phyloP scores from a whole-genome alignment of 1,140 invertebrate genomes.

The Harlomillsia oculata region DNA sequence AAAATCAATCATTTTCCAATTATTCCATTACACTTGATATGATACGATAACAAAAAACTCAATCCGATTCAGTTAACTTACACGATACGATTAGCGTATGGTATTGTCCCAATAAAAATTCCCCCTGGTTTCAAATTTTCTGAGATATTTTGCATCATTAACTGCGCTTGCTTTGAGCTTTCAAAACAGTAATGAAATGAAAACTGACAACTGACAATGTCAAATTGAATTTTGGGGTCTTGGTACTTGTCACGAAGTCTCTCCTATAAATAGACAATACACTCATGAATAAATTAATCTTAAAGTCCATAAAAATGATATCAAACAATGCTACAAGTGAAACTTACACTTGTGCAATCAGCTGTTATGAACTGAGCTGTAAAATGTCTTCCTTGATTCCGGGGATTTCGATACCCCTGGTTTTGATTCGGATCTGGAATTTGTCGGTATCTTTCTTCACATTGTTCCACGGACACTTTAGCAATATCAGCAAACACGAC shows the following conservation, averaged over 20 bases:
- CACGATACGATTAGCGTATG: conserved; percentile 85
- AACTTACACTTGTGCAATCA: conserved; percentile 72
- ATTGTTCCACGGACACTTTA: conserved; percentile 75
- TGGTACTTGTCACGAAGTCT: conserved; percentile 59
- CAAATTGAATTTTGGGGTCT: conserved; percentile 65
- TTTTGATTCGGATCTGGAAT: conserved; percentile 39
- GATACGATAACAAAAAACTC: conserved; percentile 10
- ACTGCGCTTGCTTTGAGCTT: conserved; percentile 75
- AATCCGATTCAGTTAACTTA: too few relatives aligned
- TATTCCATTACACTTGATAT: too few relatives aligned
- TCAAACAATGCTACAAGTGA: not conserved
- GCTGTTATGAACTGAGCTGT: conserved; percentile 83
- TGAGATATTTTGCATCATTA: conserved; percentile 84
- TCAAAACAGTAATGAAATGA: conserved; percentile 96
- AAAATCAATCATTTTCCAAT: not conserved
- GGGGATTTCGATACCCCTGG: conserved; percentile 19
- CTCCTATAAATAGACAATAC: conserved; percentile 42
- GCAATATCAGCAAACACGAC: conserved; percentile 95
- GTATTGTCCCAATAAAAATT: conserved; percentile 93
- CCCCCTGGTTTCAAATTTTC: conserved; percentile 80
- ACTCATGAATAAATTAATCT: not conserved
- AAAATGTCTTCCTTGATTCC: conserved; percentile 45
- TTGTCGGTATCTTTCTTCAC: conserved; percentile 45
- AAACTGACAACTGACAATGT: conserved; percentile 95
- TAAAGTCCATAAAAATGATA: not conserved